Percentiles rank a stretch among this genome's conserved stretches.
Conservation (phyloP, 2,113 vertebrate species). For the Cheirogaleus medius region DNA sequence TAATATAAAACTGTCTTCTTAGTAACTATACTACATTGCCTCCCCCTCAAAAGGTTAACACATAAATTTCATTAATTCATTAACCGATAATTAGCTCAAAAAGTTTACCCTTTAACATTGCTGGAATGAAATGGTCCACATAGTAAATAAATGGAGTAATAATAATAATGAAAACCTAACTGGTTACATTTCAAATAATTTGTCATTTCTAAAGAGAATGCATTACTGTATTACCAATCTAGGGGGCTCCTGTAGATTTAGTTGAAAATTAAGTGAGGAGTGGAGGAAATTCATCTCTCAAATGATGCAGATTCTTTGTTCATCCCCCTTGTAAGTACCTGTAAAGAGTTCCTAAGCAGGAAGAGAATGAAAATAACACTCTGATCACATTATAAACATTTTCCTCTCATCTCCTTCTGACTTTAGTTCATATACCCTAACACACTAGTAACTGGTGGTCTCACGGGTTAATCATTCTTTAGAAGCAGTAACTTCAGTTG, state of each 20-base stretch:
- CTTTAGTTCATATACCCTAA: neutral
- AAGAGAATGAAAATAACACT: slow-evolving; percentile 26
- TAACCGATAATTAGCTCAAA: neutral
- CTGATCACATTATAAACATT: neutral
- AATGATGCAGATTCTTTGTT: neutral
- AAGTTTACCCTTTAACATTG: neutral
- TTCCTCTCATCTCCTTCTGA: neutral
- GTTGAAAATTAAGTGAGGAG: neutral
- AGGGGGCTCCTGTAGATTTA: neutral
- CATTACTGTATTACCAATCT: neutral
- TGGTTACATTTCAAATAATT: neutral
- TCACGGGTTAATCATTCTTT: neutral
- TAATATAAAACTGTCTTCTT: neutral
- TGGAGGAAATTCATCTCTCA: neutral
- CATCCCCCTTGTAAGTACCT: neutral
- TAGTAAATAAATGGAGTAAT: neutral
- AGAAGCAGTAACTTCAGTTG: neutral
- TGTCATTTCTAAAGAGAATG: neutral
- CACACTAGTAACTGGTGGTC: neutral
- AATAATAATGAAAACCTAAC: neutral
- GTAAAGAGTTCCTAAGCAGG: neutral
- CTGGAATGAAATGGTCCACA: neutral
- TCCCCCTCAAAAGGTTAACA: neutral
- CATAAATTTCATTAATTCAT: neutral
- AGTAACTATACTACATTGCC: neutral